phyloP scores from a whole-genome alignment of 2,113 vertebrate species.

The Argyrosomus japonicus region DNA sequence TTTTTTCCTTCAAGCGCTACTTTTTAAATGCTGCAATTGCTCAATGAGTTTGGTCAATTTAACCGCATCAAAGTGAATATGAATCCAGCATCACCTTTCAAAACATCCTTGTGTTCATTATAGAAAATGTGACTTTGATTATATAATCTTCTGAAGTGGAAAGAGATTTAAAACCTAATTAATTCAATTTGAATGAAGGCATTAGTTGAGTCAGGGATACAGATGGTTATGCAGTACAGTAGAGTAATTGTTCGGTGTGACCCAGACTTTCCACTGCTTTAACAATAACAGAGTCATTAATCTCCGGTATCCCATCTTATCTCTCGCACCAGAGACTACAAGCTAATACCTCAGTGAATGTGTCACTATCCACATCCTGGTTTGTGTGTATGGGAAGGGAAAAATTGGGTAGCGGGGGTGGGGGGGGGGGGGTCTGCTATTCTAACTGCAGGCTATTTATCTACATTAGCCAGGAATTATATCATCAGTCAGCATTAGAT shows the following conservation, averaged over 20 bases:
- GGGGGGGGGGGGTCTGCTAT: background rate
- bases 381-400: constrained; percentile 33
- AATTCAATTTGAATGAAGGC: constrained; percentile 25
- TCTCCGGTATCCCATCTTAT: constrained; percentile 68
- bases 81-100: constrained; percentile 26
- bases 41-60: background rate
- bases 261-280: constrained; percentile 68
- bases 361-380: constrained; percentile 63
- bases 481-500: constrained; percentile 44
- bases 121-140: constrained; percentile 37
- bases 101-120: constrained; percentile 6
- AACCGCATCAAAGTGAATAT: background rate
- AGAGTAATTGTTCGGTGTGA: constrained; percentile 45
- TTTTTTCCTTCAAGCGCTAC: background rate
- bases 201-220: constrained; percentile 37
- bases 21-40: constrained; percentile 7
- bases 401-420: background rate
- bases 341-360: constrained; percentile 40
- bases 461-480: constrained; percentile 44
- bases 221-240: constrained; percentile 32
- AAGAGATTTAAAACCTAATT: constrained; percentile 38
- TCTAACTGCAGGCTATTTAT: constrained; percentile 42
- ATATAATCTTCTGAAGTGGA: constrained; percentile 34
- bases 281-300: constrained; percentile 75
- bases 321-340: constrained; percentile 48